These are phyloP conservation scores for Clunio marinus DNA, from an alignment of 2,888 invertebrate genomes.

Conservation along the genomic window DNA sequence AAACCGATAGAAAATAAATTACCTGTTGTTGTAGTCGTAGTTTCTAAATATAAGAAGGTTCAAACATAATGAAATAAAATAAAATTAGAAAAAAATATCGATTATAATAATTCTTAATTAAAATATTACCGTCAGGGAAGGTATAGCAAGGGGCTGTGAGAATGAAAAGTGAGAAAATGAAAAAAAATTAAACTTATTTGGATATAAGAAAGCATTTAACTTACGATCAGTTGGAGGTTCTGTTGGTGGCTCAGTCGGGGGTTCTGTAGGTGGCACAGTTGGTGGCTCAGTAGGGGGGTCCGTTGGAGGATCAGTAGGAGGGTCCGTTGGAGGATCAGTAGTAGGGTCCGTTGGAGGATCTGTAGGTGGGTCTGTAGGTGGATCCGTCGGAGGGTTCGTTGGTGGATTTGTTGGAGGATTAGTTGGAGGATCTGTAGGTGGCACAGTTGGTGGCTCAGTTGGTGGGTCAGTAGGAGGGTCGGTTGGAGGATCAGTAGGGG, in stretches of 20 bases:
- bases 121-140: no score
- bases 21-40: no score
- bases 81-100: no score
- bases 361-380: conserved; percentile 28
- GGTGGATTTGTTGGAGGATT: conserved; percentile 22
- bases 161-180: no score
- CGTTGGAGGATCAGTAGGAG: conserved; percentile 32
- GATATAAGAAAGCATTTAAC: not conserved
- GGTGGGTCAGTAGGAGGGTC: conserved; percentile 10
- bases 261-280: conserved; percentile 20
- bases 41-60: no score
- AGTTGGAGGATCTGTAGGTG: conserved; percentile 14
- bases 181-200: no score
- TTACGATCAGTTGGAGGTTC: conserved; percentile 37
- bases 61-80: no score
- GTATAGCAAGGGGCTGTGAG: no score
- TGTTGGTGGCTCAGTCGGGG: conserved; percentile 33
- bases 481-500: conserved; percentile 5
- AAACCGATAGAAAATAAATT: no score
- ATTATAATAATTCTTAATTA: no score
- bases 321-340: conserved; percentile 7
- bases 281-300: conserved; percentile 16
- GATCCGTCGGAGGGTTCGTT: conserved; percentile 21
- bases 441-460: conserved; percentile 19
- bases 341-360: conserved; percentile 23